Conservation (phyloP, 2,888 invertebrate species). For the Sphaerophoria taeniata region DNA sequence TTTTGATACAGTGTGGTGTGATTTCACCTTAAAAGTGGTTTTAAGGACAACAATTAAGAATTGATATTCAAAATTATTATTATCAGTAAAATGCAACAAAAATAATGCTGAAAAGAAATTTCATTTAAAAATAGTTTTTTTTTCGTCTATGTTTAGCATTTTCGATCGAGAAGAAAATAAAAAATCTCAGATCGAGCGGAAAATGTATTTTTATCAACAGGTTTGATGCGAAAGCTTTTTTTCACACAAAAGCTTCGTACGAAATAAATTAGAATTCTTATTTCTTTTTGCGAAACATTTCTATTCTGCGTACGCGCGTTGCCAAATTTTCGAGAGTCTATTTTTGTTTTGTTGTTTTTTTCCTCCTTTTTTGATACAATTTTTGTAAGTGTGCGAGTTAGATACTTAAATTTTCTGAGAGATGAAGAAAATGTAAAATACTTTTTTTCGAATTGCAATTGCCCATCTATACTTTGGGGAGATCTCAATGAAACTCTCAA, state of each 20-base stretch:
- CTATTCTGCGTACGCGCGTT: conserved; percentile 66
- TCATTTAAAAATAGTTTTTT: conserved; percentile 55
- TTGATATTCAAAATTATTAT: background rate
- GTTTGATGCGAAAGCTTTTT: conserved; percentile 70
- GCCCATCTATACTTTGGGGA: background rate
- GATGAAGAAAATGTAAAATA: conserved; percentile 26
- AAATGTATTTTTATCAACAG: conserved; percentile 74
- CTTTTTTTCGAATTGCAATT: conserved; percentile 3
- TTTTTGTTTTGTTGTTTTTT: conserved; percentile 51
- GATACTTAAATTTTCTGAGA: background rate
- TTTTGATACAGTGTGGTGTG: background rate
- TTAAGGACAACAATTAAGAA: conserved; percentile 49
- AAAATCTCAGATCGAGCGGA: conserved; percentile 54
- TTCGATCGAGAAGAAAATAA: conserved; percentile 57
- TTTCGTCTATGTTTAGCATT: conserved; percentile 67
- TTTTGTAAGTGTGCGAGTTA: background rate
- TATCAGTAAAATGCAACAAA: background rate
- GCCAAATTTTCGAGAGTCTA: conserved; percentile 64
- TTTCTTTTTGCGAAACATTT: conserved; percentile 21
- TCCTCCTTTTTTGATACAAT: conserved; percentile 7
- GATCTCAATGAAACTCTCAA: background rate
- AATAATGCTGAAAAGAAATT: conserved; percentile 26
- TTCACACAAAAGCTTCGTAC: conserved; percentile 34
- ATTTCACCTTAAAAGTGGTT: conserved; percentile 37
- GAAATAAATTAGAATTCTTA: background rate